Conservation (phyloP, 2,888 invertebrate genomes). For the Iphiclides podalirius region DNA sequence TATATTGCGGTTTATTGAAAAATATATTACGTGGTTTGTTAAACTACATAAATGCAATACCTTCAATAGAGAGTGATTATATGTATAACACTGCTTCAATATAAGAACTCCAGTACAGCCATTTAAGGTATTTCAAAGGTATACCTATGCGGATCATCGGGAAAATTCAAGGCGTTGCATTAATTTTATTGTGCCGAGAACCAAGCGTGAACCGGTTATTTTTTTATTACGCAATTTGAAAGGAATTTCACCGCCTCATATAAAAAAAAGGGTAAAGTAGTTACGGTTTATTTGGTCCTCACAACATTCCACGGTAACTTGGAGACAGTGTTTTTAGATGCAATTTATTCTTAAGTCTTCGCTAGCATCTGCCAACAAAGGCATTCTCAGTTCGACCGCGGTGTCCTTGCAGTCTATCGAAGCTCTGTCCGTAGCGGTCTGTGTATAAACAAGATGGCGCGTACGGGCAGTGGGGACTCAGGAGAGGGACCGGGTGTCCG, state of each 20-base stretch:
- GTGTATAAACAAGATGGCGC: slow-evolving; percentile 70
- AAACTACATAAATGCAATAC: neutral
- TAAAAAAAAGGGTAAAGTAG: slow-evolving; percentile 21
- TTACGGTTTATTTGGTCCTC: slow-evolving; percentile 9
- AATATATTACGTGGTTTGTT: neutral
- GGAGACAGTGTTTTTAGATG: slow-evolving; percentile 16
- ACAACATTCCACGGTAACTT: slow-evolving; percentile 15
- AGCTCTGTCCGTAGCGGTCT: slow-evolving; percentile 54
- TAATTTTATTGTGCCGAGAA: slow-evolving; percentile 18
- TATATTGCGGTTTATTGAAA: slow-evolving; percentile 10
- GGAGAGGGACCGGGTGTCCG: slow-evolving; percentile 53
- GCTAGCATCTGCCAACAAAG: slow-evolving; percentile 21
- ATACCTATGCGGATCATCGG: neutral
- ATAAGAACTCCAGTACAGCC: too few relatives aligned
- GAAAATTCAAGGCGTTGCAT: slow-evolving; percentile 19
- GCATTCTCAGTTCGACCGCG: slow-evolving; percentile 41
- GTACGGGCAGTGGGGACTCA: slow-evolving; percentile 48
- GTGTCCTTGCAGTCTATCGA: slow-evolving; percentile 54
- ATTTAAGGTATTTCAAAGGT: neutral
- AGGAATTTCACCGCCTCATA: slow-evolving; percentile 27
- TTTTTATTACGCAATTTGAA: slow-evolving; percentile 46
- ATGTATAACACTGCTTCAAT: too few relatives aligned
- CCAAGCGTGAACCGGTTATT: slow-evolving; percentile 37
- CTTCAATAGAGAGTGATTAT: too few relatives aligned
- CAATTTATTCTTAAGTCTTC: slow-evolving; percentile 4